Percentiles rank a stretch among this genome's conserved stretches.
phyloP scores from a whole-genome alignment of 2,113 vertebrate genomes.

The Hypocryptadius cinnamomeus region DNA sequence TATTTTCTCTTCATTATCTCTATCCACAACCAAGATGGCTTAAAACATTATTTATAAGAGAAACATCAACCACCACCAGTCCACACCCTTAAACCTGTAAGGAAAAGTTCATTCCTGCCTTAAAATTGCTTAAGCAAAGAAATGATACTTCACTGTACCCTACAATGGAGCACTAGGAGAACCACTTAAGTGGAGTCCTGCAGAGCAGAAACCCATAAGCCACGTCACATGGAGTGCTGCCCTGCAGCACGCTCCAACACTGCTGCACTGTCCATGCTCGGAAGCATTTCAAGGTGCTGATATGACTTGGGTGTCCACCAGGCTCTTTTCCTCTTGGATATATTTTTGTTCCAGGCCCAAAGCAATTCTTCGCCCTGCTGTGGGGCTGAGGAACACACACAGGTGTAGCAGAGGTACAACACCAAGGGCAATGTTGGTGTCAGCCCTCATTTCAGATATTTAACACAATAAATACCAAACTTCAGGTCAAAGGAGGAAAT shows the following conservation, averaged over 20 bases:
- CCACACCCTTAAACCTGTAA: background rate
- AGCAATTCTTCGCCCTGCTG: background rate
- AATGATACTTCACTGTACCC: accelerated
- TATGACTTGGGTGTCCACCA: accelerated
- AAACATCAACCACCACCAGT: accelerated
- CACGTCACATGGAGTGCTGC: background rate
- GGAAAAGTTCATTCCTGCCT: background rate
- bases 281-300: background rate
- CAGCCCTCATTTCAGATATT: background rate
- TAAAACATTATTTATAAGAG: background rate
- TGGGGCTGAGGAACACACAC: background rate
- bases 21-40: background rate
- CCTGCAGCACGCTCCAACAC: background rate
- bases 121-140: background rate
- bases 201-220: background rate
- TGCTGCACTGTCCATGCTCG: accelerated
- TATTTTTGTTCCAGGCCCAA: background rate
- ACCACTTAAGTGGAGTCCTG: accelerated
- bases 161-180: background rate
- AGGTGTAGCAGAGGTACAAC: background rate
- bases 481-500: background rate
- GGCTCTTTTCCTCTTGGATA: background rate
- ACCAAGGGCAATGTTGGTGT: background rate
- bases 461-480: background rate
- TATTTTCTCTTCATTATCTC: background rate